Base-by-base conservation (phyloP, 2,888 invertebrate genomes). In the Chrysolina americana region DNA sequence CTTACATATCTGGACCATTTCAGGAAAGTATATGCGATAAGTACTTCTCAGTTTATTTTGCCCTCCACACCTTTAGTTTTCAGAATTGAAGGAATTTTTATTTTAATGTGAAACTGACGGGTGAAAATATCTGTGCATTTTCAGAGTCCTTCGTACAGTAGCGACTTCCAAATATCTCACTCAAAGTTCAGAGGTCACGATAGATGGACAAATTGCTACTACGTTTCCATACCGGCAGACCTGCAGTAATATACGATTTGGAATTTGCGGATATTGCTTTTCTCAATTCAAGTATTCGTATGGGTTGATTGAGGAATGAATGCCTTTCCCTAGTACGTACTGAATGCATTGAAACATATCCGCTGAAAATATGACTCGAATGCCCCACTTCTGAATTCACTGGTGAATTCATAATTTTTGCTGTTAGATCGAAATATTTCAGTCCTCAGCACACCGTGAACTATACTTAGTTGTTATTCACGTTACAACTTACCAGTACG, bases 181-280 rank as follows among this genome's bases (percentile, higher is more conserved):
- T 59, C n/a, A 59, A 59, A 59, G 36, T 28, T 28, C 28, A 1
- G 59, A 59, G 28, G 59, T 36, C 59, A 11, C 53, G 21, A 19
- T 28, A n/a, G 59, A 59, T 59, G 59, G 36, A 59, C n/a, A 36
- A 59, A 59, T 59, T 59, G 59, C 59, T 5, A 59, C 59, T 15
- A 21, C 53, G 53, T 3, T 53, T 44, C 44, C 44, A 9, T 44
- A 13, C 53, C 53, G 21, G 5, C 53, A 21, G 13, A 21, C 21
- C 53, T 21, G 17, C 48, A 10, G 48, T 48, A 17, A 53, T 53
- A 53, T 53, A 53, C 19, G 53, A 21, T 53, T 53, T 11, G 23
- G 53, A 53, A 53, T 53, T 53, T 53, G 53, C 53, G 19, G 13
- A 19, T 53, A 53, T 53, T 53, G 53, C 21, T 53, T 53, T 53